Conservation (phyloP, 2,888 invertebrate genomes). For the Periphyllus acericola region DNA sequence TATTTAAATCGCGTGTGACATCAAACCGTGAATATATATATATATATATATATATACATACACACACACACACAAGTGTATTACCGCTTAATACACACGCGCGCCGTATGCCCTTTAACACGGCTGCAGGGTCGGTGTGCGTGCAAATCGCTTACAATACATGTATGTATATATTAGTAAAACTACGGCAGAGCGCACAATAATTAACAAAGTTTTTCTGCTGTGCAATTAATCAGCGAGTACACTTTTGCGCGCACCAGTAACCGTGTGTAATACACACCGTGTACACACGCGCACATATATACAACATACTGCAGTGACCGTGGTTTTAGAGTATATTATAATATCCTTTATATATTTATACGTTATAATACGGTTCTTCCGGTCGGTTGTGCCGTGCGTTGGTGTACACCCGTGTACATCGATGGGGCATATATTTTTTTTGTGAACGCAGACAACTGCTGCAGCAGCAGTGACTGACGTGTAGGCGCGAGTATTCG, state of each 20-base stretch:
- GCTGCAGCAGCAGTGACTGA: too few species aligned
- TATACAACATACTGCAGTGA: neutral
- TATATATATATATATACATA: too few species aligned
- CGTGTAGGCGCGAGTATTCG: too few species aligned
- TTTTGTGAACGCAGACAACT: too few species aligned
- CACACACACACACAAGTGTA: too few species aligned
- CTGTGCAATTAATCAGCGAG: neutral
- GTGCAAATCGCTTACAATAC: neutral
- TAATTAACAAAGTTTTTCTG: slow-evolving; percentile 9
- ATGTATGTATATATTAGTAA: neutral
- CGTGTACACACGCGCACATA: neutral
- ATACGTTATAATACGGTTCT: too few species aligned
- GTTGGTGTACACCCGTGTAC: too few species aligned
- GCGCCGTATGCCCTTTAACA: neutral
- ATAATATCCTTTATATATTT: too few species aligned
- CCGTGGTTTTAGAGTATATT: neutral
- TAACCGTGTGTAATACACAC: neutral
- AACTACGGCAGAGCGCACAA: neutral
- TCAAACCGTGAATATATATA: neutral
- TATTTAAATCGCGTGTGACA: slow-evolving; percentile 44
- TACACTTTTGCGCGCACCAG: neutral
- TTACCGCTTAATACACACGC: too few species aligned
- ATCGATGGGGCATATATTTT: too few species aligned
- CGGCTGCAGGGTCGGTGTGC: neutral
- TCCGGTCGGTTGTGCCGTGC: too few species aligned